Evolutionary conservation across 2,797 vertebrate genomes (phyloP).

Genomic region (Pachyuromys duprasi): DNA sequence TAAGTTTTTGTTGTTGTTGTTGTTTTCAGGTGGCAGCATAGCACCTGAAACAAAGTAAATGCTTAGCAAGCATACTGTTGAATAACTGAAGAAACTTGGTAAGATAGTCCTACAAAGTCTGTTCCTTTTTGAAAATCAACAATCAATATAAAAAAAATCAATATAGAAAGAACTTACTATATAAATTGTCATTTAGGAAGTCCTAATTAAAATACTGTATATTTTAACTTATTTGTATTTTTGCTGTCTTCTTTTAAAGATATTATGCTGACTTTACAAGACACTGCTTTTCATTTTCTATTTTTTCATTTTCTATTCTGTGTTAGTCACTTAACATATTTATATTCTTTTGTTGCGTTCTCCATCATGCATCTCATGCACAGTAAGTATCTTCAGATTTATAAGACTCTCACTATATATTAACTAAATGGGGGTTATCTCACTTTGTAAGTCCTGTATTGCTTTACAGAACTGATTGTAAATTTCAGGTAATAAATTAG

Average conservation of each 20-base stretch:
- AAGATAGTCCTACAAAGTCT: neutral
- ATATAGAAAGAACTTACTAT: neutral
- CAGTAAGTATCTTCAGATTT: slow-evolving; percentile 25
- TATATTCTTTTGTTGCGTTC: slow-evolving; percentile 1
- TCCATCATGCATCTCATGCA: neutral
- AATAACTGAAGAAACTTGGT: slow-evolving; percentile 17
- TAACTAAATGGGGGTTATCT: neutral
- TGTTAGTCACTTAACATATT: neutral
- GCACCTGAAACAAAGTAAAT: neutral
- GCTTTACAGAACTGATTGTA: neutral
- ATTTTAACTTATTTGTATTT: slow-evolving; percentile 28
- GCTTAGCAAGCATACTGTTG: neutral
- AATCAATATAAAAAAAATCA: slow-evolving; percentile 8
- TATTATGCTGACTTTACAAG: slow-evolving; percentile 11
- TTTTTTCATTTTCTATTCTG: slow-evolving; percentile 22
- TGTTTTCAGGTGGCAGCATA: neutral
- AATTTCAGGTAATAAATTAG: slow-evolving; percentile 18
- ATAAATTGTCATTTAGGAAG: neutral
- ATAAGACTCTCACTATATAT: slow-evolving; percentile 10
- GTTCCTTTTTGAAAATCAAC: slow-evolving; percentile 32
- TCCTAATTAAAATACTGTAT: neutral
- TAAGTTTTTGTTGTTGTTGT: neutral
- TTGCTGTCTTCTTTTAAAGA: slow-evolving; percentile 14
- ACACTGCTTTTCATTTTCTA: neutral
- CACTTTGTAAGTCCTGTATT: neutral